phyloP scores from a whole-genome alignment of 92 coral and sea anemone species.

The Nematostella vectensis region DNA sequence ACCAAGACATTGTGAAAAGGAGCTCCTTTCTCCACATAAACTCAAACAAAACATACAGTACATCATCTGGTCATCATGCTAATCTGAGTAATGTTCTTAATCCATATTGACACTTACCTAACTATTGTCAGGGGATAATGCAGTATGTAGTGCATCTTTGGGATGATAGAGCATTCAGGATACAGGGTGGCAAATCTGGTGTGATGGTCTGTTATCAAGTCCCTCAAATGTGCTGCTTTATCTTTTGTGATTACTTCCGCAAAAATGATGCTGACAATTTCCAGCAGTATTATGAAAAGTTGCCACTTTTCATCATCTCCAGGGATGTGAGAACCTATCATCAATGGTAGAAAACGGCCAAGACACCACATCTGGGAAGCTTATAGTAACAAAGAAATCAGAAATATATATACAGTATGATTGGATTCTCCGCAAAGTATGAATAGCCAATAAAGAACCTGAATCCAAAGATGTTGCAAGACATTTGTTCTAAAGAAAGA shows the following conservation, averaged over 20 bases:
- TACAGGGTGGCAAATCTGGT: constrained; percentile 29
- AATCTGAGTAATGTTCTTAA: no score
- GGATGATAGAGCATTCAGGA: constrained; percentile 42
- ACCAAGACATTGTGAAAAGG: no score
- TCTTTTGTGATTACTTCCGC: constrained; percentile 11
- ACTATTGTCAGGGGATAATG: constrained; percentile 44
- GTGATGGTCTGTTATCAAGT: constrained; percentile 48
- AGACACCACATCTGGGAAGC: constrained; percentile 46
- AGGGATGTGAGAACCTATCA: constrained; percentile 32
- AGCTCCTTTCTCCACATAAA: no score
- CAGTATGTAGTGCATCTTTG: constrained; percentile 53
- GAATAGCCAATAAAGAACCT: no score
- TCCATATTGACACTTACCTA: no score
- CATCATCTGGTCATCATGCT: no score
- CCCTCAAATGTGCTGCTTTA: constrained; percentile 32
- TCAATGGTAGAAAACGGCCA: constrained; percentile 22
- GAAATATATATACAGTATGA: background rate
- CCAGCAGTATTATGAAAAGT: constrained; percentile 21
- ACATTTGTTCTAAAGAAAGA: no score
- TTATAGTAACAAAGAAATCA: constrained; percentile 5
- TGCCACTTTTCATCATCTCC: constrained; percentile 40
- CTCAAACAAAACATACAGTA: no score
- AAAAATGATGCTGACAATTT: constrained; percentile 32
- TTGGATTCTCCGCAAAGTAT: no score
- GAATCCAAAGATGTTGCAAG: no score